A percentile compares a stretch with the other conserved stretches of the same genome.
phyloP scores from a whole-genome alignment of 1,140 invertebrate genomes.

The Caenorhabditis elegans region DNA sequence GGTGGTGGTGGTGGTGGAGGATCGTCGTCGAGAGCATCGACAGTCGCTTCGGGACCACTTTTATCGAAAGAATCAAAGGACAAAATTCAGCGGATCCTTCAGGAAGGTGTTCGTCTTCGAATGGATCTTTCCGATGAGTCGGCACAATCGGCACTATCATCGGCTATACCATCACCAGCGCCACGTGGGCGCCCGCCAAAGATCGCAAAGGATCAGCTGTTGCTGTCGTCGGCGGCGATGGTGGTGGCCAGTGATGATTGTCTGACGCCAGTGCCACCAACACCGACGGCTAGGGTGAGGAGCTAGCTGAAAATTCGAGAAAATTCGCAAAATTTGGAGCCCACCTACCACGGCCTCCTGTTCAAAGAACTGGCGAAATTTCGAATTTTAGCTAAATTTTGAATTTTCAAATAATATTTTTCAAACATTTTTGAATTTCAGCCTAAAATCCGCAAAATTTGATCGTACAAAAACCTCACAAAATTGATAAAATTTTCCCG shows the following conservation, averaged over 20 bases:
- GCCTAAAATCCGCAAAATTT: too few species aligned
- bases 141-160: slow-evolving; percentile 13
- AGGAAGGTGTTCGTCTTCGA: not conserved
- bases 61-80: slow-evolving; percentile 23
- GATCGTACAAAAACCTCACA: too few species aligned
- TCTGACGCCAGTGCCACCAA: not conserved
- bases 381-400: too few species aligned
- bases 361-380: too few species aligned
- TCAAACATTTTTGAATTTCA: too few species aligned
- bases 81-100: not conserved
- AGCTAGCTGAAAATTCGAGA: too few species aligned
- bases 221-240: not conserved
- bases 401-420: too few species aligned
- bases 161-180: not conserved
- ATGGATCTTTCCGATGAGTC: not conserved
- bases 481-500: too few species aligned
- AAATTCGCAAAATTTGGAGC: too few species aligned
- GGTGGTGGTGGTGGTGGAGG: too few species aligned
- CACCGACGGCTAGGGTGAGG: not conserved
- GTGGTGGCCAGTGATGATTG: slow-evolving; percentile 16
- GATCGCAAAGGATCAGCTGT: not conserved
- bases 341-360: too few species aligned
- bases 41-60: not conserved
- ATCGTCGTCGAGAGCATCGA: not conserved
- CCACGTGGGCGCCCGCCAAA: not conserved